phyloP scores from a whole-genome alignment of 2,113 vertebrate genomes.

The Eulacestoma nigropectus region DNA sequence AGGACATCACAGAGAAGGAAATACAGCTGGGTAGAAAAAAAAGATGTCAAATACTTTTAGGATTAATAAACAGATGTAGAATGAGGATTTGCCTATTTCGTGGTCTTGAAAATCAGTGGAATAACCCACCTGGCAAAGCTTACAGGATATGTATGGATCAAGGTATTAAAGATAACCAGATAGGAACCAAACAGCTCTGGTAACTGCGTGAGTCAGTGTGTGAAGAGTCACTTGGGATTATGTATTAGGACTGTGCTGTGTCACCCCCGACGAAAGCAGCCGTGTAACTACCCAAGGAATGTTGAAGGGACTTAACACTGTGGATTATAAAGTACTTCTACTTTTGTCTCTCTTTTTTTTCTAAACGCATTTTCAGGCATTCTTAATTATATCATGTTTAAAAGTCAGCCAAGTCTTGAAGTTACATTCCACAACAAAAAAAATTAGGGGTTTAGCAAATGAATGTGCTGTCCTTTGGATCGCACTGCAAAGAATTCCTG shows the following conservation, averaged over 20 bases:
- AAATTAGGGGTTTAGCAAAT: background rate
- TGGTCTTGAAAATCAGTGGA: background rate
- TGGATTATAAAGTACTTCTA: slow-evolving; percentile 4
- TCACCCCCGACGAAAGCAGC: background rate
- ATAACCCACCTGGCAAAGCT: background rate
- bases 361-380: background rate
- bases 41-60: background rate
- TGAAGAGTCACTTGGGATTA: background rate
- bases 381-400: slow-evolving; percentile 30
- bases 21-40: background rate
- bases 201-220: background rate
- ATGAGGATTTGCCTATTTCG: background rate
- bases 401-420: slow-evolving; percentile 38
- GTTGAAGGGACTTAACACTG: background rate
- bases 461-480: background rate
- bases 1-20: background rate
- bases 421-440: background rate
- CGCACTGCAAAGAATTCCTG: background rate
- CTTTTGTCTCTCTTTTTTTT: background rate
- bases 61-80: background rate
- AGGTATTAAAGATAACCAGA: background rate
- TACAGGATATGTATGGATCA: background rate
- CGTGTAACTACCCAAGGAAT: background rate
- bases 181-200: background rate
- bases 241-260: background rate